Evolutionary conservation across 1,140 invertebrate genomes (phyloP), one percentile per base, ranked within the genome.

Genomic region (Centruroides vittatus): DNA sequence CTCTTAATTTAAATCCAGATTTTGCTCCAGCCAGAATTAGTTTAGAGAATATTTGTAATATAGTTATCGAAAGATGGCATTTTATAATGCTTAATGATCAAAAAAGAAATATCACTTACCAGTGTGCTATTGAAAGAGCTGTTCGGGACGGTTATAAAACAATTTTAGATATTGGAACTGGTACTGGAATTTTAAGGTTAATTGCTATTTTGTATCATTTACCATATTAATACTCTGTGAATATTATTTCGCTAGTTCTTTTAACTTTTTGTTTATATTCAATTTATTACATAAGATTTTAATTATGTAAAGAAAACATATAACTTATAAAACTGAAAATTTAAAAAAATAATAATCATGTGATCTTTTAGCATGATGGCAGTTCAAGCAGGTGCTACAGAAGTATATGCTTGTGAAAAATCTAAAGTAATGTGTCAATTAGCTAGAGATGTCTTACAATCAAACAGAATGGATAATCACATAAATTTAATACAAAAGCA

Each of bases 21-120:
- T 76, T 73, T 64, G 67, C 70, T 3, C 67, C 69, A 47, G 71
- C 71, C 3, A 61, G 62, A 35, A 70, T 73, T 51, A 78, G 77
- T 61, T 63, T 77, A 41, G 72, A 78, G 55, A 76, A 73, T 61
- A 67, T 75, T 10, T 72, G 69, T 34, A 74, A 74, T 67, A 65
- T 70, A 57, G 58, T 76, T 6, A 78, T 89, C 46, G 83, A 86
- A 64, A 73, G 86, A 52, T 89, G 87, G 87, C 86, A 89, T 72
- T 88, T 84, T 71, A 73, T 83, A 59, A 89, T 89, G 87, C 69
- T 89, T 4, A 89, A 89, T 76, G 86, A 88, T 72, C 76, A 71
- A 53, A 68, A 70, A 35, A 75, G 86, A 58, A 89, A 89, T 74
- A 69, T 75, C 59, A 75, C 80, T 7, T 89, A 82, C 69, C 75